phyloP scores from a whole-genome alignment of 2,113 vertebrate genomes.

The Calyptomena viridis region DNA sequence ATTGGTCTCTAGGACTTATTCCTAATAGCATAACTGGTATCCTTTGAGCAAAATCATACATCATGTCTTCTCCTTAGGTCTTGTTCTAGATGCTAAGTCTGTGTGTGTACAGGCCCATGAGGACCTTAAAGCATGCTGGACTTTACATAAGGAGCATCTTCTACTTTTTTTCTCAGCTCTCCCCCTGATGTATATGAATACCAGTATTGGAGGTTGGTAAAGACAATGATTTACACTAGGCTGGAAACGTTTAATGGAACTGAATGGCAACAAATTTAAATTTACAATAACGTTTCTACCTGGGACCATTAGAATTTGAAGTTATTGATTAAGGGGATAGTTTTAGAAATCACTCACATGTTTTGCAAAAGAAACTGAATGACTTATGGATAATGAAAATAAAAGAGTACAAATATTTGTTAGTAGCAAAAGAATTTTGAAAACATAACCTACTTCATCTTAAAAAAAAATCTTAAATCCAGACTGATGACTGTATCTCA shows the following conservation, averaged over 20 bases:
- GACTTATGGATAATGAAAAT: background rate
- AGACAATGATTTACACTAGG: background rate
- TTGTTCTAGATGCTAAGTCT: background rate
- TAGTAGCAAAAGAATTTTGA: background rate
- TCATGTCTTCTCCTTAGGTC: background rate
- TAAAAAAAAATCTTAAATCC: background rate
- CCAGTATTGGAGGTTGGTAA: background rate
- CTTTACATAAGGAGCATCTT: background rate
- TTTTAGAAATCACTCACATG: background rate
- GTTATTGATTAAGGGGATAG: background rate
- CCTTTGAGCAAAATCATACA: background rate
- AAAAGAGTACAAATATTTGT: fast-evolving
- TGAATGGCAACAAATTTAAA: background rate
- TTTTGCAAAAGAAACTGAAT: background rate
- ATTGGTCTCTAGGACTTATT: background rate
- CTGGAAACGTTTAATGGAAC: background rate
- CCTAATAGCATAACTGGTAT: background rate
- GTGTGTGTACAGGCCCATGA: background rate
- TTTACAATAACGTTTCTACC: background rate
- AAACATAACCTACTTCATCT: background rate
- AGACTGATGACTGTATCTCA: background rate
- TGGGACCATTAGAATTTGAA: background rate
- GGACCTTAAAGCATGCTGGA: background rate
- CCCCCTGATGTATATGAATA: background rate
- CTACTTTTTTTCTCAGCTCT: background rate